Conservation (phyloP, 2,888 invertebrate species). For the Alcis repandata region DNA sequence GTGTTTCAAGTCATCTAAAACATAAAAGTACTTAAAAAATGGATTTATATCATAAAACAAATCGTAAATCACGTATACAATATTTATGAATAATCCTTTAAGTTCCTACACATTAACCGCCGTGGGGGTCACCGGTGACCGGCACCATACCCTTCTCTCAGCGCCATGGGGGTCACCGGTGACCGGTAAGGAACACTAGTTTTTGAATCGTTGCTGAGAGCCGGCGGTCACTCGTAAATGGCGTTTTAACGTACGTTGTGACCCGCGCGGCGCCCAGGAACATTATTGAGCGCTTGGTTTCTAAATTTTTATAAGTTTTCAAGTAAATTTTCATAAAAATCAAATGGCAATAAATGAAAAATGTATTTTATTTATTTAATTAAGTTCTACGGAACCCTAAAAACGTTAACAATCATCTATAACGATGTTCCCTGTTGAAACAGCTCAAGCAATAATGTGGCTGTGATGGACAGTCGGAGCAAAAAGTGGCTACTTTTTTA, state of each 20-base stretch:
- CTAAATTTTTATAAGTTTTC: slow-evolving; percentile 21
- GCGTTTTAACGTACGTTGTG: slow-evolving; percentile 25
- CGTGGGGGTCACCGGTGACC: slow-evolving; percentile 9
- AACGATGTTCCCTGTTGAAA: slow-evolving; percentile 50
- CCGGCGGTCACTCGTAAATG: slow-evolving; percentile 25
- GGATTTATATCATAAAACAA: too few species aligned
- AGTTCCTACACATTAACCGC: slow-evolving; percentile 10
- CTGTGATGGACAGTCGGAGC: slow-evolving; percentile 49
- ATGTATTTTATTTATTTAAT: slow-evolving; percentile 5
- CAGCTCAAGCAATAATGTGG: slow-evolving; percentile 51
- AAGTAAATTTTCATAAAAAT: slow-evolving; percentile 6
- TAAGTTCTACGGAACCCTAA: slow-evolving; percentile 10
- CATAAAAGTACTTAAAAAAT: too few species aligned
- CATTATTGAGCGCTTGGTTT: slow-evolving; percentile 24
- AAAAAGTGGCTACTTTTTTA: slow-evolving; percentile 53
- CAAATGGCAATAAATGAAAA: slow-evolving; percentile 15
- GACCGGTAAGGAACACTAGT: slow-evolving; percentile 26
- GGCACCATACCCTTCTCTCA: slow-evolving; percentile 7
- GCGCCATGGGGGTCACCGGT: slow-evolving; percentile 27
- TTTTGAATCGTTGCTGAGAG: slow-evolving; percentile 29
- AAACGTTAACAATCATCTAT: slow-evolving; percentile 18
- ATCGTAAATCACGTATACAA: too few species aligned
- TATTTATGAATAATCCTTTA: too few species aligned
- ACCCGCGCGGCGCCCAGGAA: slow-evolving; percentile 33
- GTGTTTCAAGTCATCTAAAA: too few species aligned